Conservation (phyloP, 1,140 invertebrate genomes). For the Paracyclopina nana region DNA sequence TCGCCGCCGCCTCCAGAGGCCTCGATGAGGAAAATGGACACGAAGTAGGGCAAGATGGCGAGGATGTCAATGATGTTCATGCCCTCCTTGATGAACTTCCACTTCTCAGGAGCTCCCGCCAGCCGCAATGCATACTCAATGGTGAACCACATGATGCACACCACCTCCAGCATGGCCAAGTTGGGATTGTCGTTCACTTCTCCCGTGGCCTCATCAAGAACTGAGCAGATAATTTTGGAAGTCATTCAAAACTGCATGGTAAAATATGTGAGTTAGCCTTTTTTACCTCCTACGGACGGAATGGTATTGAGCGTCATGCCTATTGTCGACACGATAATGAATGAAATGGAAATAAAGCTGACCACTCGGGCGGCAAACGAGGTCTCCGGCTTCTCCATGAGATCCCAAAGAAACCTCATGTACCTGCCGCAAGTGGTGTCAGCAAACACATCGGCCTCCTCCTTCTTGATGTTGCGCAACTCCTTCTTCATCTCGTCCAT, state of each 20-base stretch:
- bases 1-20: slow-evolving; percentile 90
- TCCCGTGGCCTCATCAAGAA: slow-evolving; percentile 49
- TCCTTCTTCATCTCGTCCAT: slow-evolving; percentile 35
- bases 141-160: slow-evolving; percentile 99
- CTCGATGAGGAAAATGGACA: slow-evolving; percentile 83
- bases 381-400: slow-evolving; percentile 34
- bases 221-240: too few species aligned
- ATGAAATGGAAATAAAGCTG: slow-evolving; percentile 95
- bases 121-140: slow-evolving; percentile 94
- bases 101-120: slow-evolving; percentile 94
- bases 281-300: slow-evolving; percentile 56
- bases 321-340: slow-evolving; percentile 96
- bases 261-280: slow-evolving; percentile 98
- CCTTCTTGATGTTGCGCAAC: slow-evolving; percentile 29
- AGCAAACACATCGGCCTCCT: slow-evolving; percentile 61
- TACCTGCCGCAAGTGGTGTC: slow-evolving; percentile 43
- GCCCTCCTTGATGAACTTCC: slow-evolving; percentile 98
- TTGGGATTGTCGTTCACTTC: slow-evolving; percentile 68
- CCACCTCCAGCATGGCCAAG: slow-evolving; percentile 86
- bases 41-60: slow-evolving; percentile 96
- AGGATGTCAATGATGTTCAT: slow-evolving; percentile 96
- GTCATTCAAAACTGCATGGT: slow-evolving; percentile 95
- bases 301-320: slow-evolving; percentile 95
- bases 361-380: slow-evolving; percentile 44
- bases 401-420: slow-evolving; percentile 32